Evolutionary conservation across 2,113 vertebrate genomes (phyloP), one percentile per base, ranked within the genome.

Genomic region (Ascaphus truei): DNA sequence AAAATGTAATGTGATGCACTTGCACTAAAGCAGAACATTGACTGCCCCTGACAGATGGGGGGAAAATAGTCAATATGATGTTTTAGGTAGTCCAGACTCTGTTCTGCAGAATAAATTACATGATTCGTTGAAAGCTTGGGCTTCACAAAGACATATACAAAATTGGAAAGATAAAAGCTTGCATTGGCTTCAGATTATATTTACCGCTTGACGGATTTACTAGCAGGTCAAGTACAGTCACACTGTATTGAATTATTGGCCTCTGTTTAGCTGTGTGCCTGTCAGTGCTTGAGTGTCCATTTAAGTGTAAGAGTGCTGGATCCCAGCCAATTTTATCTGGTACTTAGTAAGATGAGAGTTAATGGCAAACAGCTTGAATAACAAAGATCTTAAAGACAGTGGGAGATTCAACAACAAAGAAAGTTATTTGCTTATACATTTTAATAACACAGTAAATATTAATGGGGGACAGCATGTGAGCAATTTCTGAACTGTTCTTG

Each of bases 81-180:
- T 85, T 85, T 87, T 86, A 91, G 86, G 85, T 87, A 90, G 81
- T 79, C 71, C 73, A 74, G 80, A 77, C 82, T 86, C 65, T 22
- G 86, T 75, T 74, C 76, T 76, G 86, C 83, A 86, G 88, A 92
- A 91, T 92, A 92, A 90, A 91, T 92, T 90, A 91, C 85, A 90
- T 88, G 90, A 92, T 88, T 89, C 74, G 3, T 75, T 88, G 89
- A 91, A 89, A 84, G 84, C 83, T 75, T 79, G 74, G 81, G 83
- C 80, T 89, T 87, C 71, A 68, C 83, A 87, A 76, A 91, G 83
- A 86, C 85, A 77, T 82, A 88, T 79, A 87, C 81, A 87, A 89
- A 91, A 89, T 83, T 89, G 88, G 86, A 90, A 90, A 90, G 88
- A 91, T 89, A 91, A 92, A 92, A 90, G 91, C 87, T 90, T 90